Base-by-base conservation (phyloP, 2,797 vertebrate genomes). In the Carduelis carduelis region DNA sequence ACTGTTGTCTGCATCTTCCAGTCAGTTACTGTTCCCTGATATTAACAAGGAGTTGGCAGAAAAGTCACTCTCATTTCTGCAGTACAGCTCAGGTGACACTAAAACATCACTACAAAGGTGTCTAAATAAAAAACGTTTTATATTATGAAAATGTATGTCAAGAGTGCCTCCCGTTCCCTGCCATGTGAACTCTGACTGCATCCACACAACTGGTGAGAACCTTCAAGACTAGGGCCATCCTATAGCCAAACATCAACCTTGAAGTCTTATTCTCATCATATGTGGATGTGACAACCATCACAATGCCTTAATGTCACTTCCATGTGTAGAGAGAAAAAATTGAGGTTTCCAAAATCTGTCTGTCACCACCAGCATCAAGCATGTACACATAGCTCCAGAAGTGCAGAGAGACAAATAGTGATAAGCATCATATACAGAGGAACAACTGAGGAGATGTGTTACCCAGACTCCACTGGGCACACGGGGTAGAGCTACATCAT, bases 261-360 rank as follows among this genome's bases (percentile, higher is more conserved):
- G 24, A 83, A 37, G 60, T 59, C 56, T 80, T 59, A 12, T 74
- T 83, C 68, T 64, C 13, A 18, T 66, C 39, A 18, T 13, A 32
- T 2, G 8, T 13, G 24, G 27, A 39, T 59, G 64, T 0, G 0
- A 63, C 10, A 35, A 52, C 12, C 63, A 50, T 11, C 43, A 27
- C 44, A 41, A 37, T 41, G 37, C 34, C 18, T 4, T 18, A 49
- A 39, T 59, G 44, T n/a, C 53, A 81, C 9, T 6, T 52, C 59
- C 14, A 14, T 14, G 20, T 14, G 27, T 13, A 69, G 2, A 59
- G 55, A 72, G 22, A 50, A 44, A 87, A 90, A 74, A 53, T 30
- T 0, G 3, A 41, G 27, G 4, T 56, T 80, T 72, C 32, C 32
- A 68, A 77, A 76, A 63, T 37, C 26, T 59, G 12, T 27, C n/a